These are phyloP conservation scores for Syngnathus floridae DNA, from an alignment of 2,113 vertebrate genomes.

Conservation along the genomic window DNA sequence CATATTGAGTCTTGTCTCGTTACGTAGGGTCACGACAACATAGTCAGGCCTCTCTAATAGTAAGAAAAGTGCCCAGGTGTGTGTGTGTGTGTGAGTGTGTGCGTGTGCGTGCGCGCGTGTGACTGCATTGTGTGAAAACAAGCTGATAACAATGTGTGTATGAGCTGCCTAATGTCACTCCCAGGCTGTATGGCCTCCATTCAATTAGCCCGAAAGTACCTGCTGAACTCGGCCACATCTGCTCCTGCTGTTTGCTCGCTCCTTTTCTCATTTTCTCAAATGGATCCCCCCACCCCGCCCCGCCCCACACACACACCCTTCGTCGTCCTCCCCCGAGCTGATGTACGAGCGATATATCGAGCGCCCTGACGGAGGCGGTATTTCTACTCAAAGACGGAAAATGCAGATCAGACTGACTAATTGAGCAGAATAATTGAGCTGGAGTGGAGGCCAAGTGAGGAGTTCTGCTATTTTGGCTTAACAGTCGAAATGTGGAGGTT, in stretches of 20 bases:
- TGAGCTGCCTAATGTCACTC: conserved; percentile 71
- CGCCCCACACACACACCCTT: no score
- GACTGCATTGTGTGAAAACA: conserved; percentile 68
- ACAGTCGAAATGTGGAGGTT: conserved; percentile 69
- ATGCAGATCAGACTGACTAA: conserved; percentile 79
- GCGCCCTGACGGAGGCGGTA: conserved; percentile 68
- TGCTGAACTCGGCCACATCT: conserved; percentile 76
- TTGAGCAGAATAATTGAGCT: conserved; percentile 74
- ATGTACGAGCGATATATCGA: conserved; percentile 83
- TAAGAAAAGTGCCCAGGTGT: background rate
- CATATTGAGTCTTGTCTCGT: background rate
- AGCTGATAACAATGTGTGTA: conserved; percentile 70
- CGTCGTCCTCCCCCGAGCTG: conserved; percentile 48
- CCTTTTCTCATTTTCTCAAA: conserved; percentile 88
- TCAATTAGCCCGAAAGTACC: conserved; percentile 81
- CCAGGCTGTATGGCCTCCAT: conserved; percentile 70
- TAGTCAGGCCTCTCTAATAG: background rate
- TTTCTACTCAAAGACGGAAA: conserved; percentile 82
- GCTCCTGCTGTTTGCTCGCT: conserved; percentile 79
- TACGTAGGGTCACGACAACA: background rate
- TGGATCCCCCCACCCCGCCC: conserved; percentile 45
- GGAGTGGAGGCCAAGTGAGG: conserved; percentile 46
- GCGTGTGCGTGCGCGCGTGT: background rate
- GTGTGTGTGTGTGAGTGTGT: conserved; percentile 55
- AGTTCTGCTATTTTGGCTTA: conserved; percentile 70